Percentiles rank a stretch among this genome's conserved stretches.
Conservation (phyloP, 2,797 vertebrate genomes). For the Botia almorhae region DNA sequence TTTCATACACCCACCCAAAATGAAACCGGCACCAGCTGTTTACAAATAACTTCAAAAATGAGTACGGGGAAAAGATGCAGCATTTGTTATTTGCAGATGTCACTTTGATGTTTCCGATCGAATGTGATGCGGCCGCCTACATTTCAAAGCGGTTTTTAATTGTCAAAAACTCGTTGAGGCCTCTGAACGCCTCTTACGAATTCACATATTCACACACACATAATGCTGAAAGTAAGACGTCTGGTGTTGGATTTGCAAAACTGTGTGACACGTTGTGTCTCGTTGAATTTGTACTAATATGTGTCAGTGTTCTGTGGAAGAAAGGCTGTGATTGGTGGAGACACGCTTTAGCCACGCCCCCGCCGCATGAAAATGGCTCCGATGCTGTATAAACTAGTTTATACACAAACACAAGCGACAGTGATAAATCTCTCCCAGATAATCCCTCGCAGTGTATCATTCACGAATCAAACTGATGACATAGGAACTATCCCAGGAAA, state of each 20-base stretch:
- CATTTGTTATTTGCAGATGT: neutral
- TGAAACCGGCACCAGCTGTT: neutral
- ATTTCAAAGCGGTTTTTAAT: conserved; percentile 14
- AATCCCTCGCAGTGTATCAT: conserved; percentile 25
- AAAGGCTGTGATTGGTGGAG: neutral
- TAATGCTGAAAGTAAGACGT: neutral
- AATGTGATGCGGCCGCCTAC: neutral
- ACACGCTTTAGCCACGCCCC: conserved; percentile 29
- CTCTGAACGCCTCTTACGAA: neutral
- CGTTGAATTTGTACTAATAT: conserved; percentile 30
- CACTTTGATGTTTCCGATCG: neutral
- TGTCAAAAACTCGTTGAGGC: neutral
- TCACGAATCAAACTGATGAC: conserved; percentile 31
- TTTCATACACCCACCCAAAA: neutral
- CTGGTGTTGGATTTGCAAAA: neutral
- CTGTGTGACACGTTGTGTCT: conserved; percentile 9
- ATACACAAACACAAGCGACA: conserved; percentile 27
- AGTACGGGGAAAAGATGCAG: neutral
- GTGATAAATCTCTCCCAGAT: conserved; percentile 26
- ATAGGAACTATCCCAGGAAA: conserved; percentile 30
- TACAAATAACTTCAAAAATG: neutral
- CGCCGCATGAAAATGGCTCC: neutral
- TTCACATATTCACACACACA: neutral
- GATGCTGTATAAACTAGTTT: neutral
- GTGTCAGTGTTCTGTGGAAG: conserved; percentile 22